Conservation (phyloP, 2,888 invertebrate genomes). For the Pristionchus entomophagus region DNA sequence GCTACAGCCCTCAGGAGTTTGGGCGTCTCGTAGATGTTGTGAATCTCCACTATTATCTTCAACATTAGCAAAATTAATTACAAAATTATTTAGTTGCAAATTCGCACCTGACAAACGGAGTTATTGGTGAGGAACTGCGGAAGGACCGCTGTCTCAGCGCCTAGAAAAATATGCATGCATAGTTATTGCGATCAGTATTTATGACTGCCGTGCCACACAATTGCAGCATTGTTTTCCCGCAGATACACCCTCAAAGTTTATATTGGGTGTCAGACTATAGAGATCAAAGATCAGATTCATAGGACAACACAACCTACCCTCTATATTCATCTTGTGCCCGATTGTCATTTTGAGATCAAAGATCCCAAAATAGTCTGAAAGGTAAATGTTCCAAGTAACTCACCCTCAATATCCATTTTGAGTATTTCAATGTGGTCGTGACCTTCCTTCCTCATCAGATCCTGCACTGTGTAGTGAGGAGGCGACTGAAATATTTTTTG, state of each 20-base stretch:
- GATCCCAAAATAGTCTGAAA: too few species aligned
- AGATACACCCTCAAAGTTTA: too few species aligned
- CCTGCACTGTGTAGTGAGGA: slow-evolving; percentile 4
- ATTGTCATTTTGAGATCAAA: too few species aligned
- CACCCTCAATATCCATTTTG: slow-evolving; percentile 39
- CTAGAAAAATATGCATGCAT: too few species aligned
- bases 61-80: not conserved
- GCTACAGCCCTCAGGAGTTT: not conserved
- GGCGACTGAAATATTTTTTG: not conserved
- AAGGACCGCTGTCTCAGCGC: not conserved
- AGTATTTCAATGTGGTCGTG: slow-evolving; percentile 10
- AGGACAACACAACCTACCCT: too few species aligned
- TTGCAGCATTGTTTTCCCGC: too few species aligned
- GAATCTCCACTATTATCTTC: slow-evolving; percentile 38
- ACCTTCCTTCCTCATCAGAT: not conserved
- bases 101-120: slow-evolving; percentile 9
- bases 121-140: slow-evolving; percentile 35
- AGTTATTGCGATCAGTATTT: too few species aligned
- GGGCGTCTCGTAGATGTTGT: not conserved
- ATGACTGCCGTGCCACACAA: too few species aligned
- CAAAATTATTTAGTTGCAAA: not conserved
- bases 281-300: too few species aligned
- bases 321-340: too few species aligned
- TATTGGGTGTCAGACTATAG: too few species aligned
- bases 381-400: too few species aligned